phyloP scores from a whole-genome alignment of 2,113 vertebrate genomes.

The Emberiza fucata region DNA sequence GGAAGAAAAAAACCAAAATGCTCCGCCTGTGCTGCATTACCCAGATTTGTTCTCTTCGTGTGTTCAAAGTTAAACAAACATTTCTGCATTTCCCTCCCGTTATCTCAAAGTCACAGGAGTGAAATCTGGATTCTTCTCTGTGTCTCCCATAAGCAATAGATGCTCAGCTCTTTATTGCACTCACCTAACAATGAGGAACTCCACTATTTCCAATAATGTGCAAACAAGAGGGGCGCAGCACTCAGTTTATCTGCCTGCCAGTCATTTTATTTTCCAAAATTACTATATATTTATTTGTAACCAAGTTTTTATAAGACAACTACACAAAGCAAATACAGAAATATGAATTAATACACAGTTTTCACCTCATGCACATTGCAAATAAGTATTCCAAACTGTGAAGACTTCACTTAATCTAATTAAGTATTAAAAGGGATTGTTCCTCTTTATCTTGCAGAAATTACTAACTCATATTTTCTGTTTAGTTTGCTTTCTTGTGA shows the following conservation, averaged over 20 bases:
- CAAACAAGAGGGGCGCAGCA: neutral
- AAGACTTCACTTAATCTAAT: constrained; percentile 41
- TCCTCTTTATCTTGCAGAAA: constrained; percentile 31
- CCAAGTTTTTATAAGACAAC: neutral
- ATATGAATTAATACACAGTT: neutral
- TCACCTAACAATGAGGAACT: neutral
- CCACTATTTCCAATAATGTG: neutral
- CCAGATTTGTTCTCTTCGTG: neutral
- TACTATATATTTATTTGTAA: neutral
- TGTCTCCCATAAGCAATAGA: neutral
- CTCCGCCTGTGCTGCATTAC: neutral
- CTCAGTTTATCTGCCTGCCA: neutral
- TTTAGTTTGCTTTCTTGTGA: constrained; percentile 4
- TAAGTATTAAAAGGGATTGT: constrained; percentile 30
- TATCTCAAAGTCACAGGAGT: constrained; percentile 36
- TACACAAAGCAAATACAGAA: neutral
- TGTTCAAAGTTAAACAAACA: constrained; percentile 19
- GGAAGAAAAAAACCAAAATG: neutral
- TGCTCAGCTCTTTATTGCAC: neutral
- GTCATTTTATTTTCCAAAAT: neutral
- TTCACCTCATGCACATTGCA: neutral
- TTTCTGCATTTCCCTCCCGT: neutral
- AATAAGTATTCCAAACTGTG: neutral
- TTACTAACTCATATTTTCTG: neutral
- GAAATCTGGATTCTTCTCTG: neutral